These are phyloP conservation scores for Pseudopodoces humilis DNA, from an alignment of 2,113 vertebrate species.

Conservation along the genomic window DNA sequence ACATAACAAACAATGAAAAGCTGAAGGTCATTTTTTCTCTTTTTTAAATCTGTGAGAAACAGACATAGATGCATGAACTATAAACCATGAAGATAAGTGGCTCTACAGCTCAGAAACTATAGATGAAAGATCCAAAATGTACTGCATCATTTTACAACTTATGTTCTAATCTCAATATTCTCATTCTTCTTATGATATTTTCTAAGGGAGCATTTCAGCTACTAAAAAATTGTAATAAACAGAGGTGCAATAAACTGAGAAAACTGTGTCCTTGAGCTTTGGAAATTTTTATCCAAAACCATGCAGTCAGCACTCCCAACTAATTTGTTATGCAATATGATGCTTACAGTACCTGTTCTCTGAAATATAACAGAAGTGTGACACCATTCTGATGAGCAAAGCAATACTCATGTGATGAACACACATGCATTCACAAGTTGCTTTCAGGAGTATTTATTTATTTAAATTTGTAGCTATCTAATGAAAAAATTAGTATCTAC, in stretches of 20 bases:
- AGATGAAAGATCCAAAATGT: not conserved
- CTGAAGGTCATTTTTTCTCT: not conserved
- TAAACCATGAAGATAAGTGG: not conserved
- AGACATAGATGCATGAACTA: not conserved
- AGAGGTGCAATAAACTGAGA: not conserved
- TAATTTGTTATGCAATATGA: not conserved
- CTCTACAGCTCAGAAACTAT: not conserved
- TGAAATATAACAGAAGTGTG: not conserved
- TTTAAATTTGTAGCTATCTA: not conserved
- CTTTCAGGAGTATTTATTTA: not conserved
- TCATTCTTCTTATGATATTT: not conserved
- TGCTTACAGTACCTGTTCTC: not conserved
- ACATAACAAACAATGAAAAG: not conserved
- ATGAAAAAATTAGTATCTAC: not conserved
- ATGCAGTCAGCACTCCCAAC: not conserved
- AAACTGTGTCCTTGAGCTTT: not conserved
- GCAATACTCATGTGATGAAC: not conserved
- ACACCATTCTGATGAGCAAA: not conserved
- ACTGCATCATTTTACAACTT: not conserved
- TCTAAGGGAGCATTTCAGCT: not conserved
- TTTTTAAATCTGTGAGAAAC: not conserved
- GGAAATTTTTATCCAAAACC: not conserved
- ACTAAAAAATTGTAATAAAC: not conserved
- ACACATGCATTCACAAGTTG: not conserved
- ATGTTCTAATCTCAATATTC: not conserved